Evolutionary conservation across 2,888 invertebrate genomes (phyloP), one percentile per base, ranked within the genome.

Genomic region (Lycophotia porphyrea): DNA sequence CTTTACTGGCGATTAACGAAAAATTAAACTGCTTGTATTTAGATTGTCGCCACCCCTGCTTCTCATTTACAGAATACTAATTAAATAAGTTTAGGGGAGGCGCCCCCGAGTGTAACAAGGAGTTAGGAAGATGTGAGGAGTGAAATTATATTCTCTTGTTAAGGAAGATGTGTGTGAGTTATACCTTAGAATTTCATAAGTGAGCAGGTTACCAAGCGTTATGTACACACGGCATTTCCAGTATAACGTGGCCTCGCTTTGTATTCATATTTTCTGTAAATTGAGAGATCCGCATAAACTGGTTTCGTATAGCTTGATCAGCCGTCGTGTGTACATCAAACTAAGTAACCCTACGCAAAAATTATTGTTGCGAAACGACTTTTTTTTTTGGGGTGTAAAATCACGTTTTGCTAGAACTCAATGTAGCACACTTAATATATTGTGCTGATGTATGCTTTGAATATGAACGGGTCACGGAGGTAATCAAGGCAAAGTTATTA

Each of bases 21-120:
- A 92, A 92, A 91, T 90, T 90, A 87, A 87, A 89, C 85, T 85
- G 87, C 85, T 88, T 86, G 85, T 89, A 86, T 89, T 89, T 89
- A 88, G 89, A 90, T 85, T 90, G 91, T 90, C 91, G 88, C 82
- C 83, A 74, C 80, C 87, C 78, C 65, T 27, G 70, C 84, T 80
- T 84, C 91, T 90, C 90, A 91, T 91, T 91, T 90, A 88, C 87
- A 81, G 88, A 87, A 88, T 90, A 89, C 91, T 92, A 92, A 92
- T 92, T 91, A 92, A 92, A 92, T 91, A 91, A 92, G 90, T 92
- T 92, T 85, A 49, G 69, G 74, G 84, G 74, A 75, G 84, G 72
- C 76, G 15, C 65, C 18, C 68, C 34, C 64, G 31, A 68, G 52
- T 58, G 52, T 39, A 24, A 69, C 79, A 47, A 0, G 71, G 82